Percentiles rank a stretch among this genome's conserved stretches.
Evolutionary conservation across 2,888 invertebrate genomes (phyloP).

Genomic region (Masnerella sp.): DNA sequence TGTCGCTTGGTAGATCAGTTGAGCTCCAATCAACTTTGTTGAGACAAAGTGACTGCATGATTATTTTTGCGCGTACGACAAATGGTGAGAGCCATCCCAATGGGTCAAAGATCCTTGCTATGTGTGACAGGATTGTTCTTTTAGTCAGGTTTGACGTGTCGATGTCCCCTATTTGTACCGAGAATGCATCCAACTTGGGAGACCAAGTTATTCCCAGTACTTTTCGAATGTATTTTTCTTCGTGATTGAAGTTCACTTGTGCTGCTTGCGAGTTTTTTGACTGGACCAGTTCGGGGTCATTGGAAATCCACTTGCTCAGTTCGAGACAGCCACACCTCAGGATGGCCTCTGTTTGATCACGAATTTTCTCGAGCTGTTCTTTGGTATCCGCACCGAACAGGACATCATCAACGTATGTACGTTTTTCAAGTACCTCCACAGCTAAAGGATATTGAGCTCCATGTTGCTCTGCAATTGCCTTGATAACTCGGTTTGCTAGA

Average conservation of each 20-base stretch:
- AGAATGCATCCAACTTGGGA: background rate
- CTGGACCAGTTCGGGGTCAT: background rate
- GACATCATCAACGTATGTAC: conserved; percentile 1
- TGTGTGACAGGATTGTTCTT: background rate
- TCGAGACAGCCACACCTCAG: background rate
- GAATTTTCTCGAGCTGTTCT: too few relatives aligned
- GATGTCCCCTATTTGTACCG: background rate
- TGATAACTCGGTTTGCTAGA: conserved; percentile 8
- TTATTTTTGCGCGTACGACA: background rate
- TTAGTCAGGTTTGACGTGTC: background rate
- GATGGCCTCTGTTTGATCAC: background rate
- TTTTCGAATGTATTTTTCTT: background rate
- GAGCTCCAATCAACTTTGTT: background rate
- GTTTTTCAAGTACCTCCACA: background rate
- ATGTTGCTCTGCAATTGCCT: background rate
- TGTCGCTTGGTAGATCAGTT: background rate
- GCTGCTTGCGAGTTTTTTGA: background rate
- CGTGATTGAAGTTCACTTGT: background rate
- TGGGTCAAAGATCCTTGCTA: background rate
- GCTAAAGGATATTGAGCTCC: background rate
- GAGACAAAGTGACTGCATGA: background rate
- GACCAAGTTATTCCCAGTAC: background rate
- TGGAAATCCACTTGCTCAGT: background rate
- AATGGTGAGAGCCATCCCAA: background rate
- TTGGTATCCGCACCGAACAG: background rate